These are phyloP conservation scores for Eupristina koningsbergeri DNA, from an alignment of 1,140 invertebrate species.

Conservation along the genomic window DNA sequence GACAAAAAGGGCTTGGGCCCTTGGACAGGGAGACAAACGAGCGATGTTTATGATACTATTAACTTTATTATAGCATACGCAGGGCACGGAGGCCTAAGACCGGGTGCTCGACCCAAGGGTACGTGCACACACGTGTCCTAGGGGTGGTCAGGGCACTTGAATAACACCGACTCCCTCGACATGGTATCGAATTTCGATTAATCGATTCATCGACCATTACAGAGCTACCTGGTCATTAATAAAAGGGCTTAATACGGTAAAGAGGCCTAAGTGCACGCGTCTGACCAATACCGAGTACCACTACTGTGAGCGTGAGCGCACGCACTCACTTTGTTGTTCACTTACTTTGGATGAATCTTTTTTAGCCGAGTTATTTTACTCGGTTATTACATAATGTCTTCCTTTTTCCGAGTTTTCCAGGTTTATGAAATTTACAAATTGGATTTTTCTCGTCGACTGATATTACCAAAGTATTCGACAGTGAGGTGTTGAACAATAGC, in stretches of 20 bases:
- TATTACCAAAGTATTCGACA: neutral
- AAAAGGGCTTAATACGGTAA: constrained; percentile 62
- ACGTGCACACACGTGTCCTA: neutral
- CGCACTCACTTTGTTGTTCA: neutral
- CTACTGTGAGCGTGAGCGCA: neutral
- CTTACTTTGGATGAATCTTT: neutral
- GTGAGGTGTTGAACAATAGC: neutral
- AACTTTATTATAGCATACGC: constrained; percentile 61
- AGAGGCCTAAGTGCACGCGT: constrained; percentile 48
- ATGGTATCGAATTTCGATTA: constrained; percentile 67
- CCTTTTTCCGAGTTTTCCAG: neutral
- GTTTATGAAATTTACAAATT: neutral
- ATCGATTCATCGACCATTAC: constrained; percentile 64
- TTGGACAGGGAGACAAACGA: constrained; percentile 48
- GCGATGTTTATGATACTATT: constrained; percentile 66
- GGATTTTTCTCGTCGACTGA: constrained; percentile 2
- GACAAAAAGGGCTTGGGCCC: constrained; percentile 59
- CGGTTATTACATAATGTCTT: neutral
- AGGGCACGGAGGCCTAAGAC: constrained; percentile 47
- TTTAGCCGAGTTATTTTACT: neutral
- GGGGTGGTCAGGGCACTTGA: neutral
- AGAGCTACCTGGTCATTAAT: constrained; percentile 58
- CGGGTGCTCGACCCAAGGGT: too few species aligned
- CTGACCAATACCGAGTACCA: constrained; percentile 20
- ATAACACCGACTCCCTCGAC: constrained; percentile 4